Percentiles rank a stretch among this genome's conserved stretches.
phyloP scores from a whole-genome alignment of 2,797 vertebrate species.

The Artibeus jamaicensis region DNA sequence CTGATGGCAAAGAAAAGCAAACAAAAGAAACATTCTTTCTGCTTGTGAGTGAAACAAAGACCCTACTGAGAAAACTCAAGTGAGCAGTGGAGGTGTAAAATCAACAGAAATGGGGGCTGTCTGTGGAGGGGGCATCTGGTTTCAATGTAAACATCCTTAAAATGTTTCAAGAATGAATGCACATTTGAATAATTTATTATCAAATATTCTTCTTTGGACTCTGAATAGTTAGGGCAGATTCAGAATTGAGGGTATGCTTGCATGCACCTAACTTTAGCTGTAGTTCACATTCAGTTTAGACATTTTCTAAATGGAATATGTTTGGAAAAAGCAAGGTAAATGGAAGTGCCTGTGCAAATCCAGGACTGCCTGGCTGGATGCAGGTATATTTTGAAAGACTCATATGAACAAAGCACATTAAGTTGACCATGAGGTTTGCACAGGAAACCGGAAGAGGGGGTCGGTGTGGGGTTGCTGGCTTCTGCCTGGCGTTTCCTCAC shows the following conservation, averaged over 20 bases:
- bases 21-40: slow-evolving; percentile 77
- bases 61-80: slow-evolving; percentile 69
- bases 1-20: slow-evolving; percentile 72
- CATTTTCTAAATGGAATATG: background rate
- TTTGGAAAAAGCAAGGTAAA: slow-evolving; percentile 24
- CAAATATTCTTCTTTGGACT: background rate
- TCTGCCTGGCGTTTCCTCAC: background rate
- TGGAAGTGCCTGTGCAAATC: background rate
- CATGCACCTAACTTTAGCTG: background rate
- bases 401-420: background rate
- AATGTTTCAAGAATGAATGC: slow-evolving; percentile 64
- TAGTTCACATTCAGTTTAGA: background rate
- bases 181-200: slow-evolving; percentile 69
- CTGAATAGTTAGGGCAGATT: slow-evolving; percentile 1
- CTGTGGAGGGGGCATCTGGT: slow-evolving; percentile 1
- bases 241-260: background rate
- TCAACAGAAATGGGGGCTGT: slow-evolving; percentile 58
- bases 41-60: slow-evolving; percentile 77
- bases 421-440: background rate
- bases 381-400: slow-evolving; percentile 18
- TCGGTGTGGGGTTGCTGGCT: background rate
- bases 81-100: slow-evolving; percentile 71
- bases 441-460: background rate
- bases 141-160: slow-evolving; percentile 70
- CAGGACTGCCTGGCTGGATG: background rate